These are phyloP conservation scores for Drosophila ohnishii DNA, from an alignment of 1,140 invertebrate species.

Conservation along the genomic window DNA sequence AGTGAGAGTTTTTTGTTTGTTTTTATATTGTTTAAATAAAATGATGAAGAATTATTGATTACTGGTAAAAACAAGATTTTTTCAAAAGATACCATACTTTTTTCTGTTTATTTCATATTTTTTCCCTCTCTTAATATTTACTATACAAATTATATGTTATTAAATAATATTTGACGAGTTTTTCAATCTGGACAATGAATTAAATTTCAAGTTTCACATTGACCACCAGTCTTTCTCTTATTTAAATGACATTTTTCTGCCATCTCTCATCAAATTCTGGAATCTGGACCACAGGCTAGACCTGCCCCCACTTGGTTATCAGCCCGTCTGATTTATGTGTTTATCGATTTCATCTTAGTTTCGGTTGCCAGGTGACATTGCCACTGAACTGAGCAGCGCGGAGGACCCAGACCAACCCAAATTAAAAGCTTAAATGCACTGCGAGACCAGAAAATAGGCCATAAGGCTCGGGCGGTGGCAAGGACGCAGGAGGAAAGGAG, in stretches of 20 bases:
- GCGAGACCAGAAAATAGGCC: slow-evolving; percentile 40
- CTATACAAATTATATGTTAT: no score
- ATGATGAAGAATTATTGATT: no score
- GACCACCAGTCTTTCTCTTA: background rate
- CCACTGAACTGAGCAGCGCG: slow-evolving; percentile 47
- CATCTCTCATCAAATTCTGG: slow-evolving; percentile 3
- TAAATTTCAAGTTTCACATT: no score
- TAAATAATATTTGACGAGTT: background rate
- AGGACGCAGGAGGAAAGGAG: background rate
- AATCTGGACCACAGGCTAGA: slow-evolving; percentile 7
- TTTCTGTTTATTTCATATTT: background rate
- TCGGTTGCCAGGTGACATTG: slow-evolving; percentile 71
- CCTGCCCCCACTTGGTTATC: slow-evolving; percentile 33
- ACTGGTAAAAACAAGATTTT: background rate
- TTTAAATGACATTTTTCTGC: slow-evolving; percentile 7
- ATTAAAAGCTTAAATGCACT: slow-evolving; percentile 67
- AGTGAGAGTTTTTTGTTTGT: background rate
- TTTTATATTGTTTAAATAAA: background rate
- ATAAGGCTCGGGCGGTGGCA: slow-evolving; percentile 5
- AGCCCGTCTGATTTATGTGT: slow-evolving; percentile 52
- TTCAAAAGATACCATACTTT: background rate
- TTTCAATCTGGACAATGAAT: background rate
- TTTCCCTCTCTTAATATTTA: background rate
- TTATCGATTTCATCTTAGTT: slow-evolving; percentile 75
- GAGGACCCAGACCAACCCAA: slow-evolving; percentile 15